Evolutionary conservation across 2,113 vertebrate species (phyloP), one percentile per base, ranked within the genome.

Genomic region (Dicrurus megarhynchus): DNA sequence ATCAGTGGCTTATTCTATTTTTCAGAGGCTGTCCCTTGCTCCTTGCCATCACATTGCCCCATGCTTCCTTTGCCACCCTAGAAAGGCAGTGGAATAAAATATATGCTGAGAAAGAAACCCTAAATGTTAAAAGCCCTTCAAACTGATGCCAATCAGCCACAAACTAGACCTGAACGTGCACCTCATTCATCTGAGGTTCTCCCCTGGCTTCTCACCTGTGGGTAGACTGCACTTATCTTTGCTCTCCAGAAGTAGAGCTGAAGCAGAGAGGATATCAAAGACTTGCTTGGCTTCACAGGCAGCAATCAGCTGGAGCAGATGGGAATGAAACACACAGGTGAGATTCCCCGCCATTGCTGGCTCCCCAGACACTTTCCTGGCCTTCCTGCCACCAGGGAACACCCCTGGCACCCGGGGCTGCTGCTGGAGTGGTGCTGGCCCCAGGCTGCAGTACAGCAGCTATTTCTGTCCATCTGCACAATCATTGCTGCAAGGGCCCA

Each of bases 331-430:
- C 19, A 44, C 20, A 11, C 1, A 2, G 49, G 33, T 9, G 2
- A 89, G 37, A 78, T 16, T 16, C 10, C 16, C 20, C 4, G 1
- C 13, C 11, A 14, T 12, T 2, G 0, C 13, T 33, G 42, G 9
- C 55, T 37, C 50, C 26, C 24, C 5, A 2, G 46, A 63, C 24
- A 7, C 67, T 32, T 2, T 2, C 41, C 42, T 0, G 0, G 28
- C 27, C 50, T 77, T 50, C 22, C 47, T 4, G 3, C 63, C 44
- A 28, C 46, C 4, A 2, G 53, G 53, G 44, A 56, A 46, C 47
- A 50, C 16, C 16, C 30, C 32, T 73, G 0, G 0, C 21, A 28
- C 21, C 11, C 4, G 1, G 30, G 35, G 67, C 61, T 68, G 67
- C 86, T 37, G 61, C 82, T 3, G 3, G n/a, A n/a, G 32, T 2